A percentile compares a stretch with the other conserved stretches of the same genome.
Evolutionary conservation across 2,888 invertebrate genomes (phyloP).

Genomic region (Drosophila cracens): DNA sequence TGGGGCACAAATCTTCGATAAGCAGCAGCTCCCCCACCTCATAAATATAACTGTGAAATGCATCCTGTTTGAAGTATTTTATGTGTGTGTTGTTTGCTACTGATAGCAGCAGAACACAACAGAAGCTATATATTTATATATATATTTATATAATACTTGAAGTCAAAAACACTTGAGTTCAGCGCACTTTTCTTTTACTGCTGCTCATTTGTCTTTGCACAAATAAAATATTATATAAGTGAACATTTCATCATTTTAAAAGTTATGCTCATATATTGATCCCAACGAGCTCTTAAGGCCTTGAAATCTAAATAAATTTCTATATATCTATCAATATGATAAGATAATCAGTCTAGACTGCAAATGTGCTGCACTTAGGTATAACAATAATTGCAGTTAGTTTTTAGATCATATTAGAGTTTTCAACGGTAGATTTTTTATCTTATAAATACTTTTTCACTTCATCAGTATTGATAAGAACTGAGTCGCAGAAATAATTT

Average conservation of each 20-base stretch:
- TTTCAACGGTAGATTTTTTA: neutral
- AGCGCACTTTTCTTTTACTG: constrained; percentile 1
- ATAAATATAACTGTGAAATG: constrained; percentile 34
- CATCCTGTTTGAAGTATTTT: constrained; percentile 32
- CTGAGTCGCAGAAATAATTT: neutral
- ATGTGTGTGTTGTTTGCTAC: constrained; percentile 11
- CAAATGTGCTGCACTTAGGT: neutral
- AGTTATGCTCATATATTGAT: neutral
- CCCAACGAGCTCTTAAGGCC: neutral
- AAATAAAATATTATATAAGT: neutral
- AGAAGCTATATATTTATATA: constrained; percentile 12
- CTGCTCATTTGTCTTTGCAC: neutral
- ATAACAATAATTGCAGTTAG: neutral
- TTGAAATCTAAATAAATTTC: neutral
- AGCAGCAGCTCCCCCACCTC: constrained; percentile 36
- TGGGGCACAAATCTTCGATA: constrained; percentile 43
- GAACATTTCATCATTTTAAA: neutral
- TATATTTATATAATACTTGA: constrained; percentile 11
- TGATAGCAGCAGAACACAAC: constrained; percentile 29
- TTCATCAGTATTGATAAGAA: constrained; percentile 21
- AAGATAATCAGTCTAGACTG: neutral
- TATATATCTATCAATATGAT: neutral
- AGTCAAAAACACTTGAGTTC: constrained; percentile 12
- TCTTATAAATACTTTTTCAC: neutral
- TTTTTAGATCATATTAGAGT: neutral